Conservation (phyloP, 2,797 vertebrate species). For the Tenualosa thibaudeaui region DNA sequence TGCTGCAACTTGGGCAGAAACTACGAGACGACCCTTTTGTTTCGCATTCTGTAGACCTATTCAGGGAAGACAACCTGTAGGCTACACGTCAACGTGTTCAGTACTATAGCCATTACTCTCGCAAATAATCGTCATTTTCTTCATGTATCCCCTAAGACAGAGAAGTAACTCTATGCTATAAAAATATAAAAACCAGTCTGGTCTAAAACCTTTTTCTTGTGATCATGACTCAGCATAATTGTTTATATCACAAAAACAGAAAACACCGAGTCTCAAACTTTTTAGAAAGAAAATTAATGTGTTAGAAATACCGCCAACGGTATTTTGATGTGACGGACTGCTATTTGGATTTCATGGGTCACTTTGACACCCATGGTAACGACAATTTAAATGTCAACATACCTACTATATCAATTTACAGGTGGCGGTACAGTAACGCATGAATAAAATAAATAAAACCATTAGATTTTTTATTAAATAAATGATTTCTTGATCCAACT, state of each 20-base stretch:
- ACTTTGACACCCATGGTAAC: no score
- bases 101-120: background rate
- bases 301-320: background rate
- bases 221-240: no score
- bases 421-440: background rate
- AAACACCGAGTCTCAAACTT: background rate
- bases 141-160: no score
- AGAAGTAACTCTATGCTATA: no score
- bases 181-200: no score
- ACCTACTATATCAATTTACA: no score
- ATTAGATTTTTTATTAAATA: background rate
- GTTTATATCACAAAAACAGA: background rate
- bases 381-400: no score
- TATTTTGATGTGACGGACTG: background rate
- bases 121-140: no score
- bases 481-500: background rate
- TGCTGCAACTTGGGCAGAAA: constrained; percentile 43
- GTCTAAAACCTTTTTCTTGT: background rate
- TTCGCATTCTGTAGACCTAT: background rate
- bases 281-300: background rate
- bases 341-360: background rate
- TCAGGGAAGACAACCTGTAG: background rate
- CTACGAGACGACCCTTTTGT: constrained; percentile 42
- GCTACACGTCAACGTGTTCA: background rate
- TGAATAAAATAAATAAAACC: background rate